Base-by-base conservation (phyloP, 1,140 invertebrate species). In the Agrypnia vestita region DNA sequence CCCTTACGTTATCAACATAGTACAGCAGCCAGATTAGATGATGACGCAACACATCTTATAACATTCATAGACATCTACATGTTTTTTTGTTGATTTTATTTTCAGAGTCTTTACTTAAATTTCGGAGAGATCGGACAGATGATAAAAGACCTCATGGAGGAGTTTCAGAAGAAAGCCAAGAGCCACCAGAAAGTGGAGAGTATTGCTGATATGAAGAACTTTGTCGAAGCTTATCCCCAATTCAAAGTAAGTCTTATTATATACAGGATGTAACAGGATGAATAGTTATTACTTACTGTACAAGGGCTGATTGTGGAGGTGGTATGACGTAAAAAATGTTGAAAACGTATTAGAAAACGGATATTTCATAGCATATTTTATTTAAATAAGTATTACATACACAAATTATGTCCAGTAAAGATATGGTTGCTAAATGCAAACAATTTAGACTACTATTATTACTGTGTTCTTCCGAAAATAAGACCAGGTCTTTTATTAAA, bases 41-140 rank as follows among this genome's bases (percentile, higher is more conserved):
- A n/a, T n/a, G n/a, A n/a, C n/a, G n/a, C n/a, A n/a, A n/a, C n/a
- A n/a, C n/a, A n/a, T n/a, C n/a, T n/a, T n/a, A n/a, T n/a, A n/a
- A n/a, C n/a, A n/a, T n/a, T n/a, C n/a, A n/a, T n/a, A n/a, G n/a
- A n/a, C n/a, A n/a, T n/a, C n/a, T n/a, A n/a, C n/a, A n/a, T n/a
- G n/a, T n/a, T n/a, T n/a, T n/a, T n/a, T n/a, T n/a, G n/a, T n/a
- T n/a, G n/a, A 51, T 49, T 72, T 49, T 21, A 44, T 35, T 85
- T 89, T 73, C 87, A 97, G 93, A 99, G 99, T 89, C 92, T 98
- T 87, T 99, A 98, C 87, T 90, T 94, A 21, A 99, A 99, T 89
- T 99, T 98, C 91, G 98, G 98, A 44, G 98, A 99, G 90, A 99
- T 99, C 86, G 98, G 97, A 0, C 95, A 97, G 84, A 99, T 97